A percentile compares a stretch with the other conserved stretches of the same genome.
phyloP scores from a whole-genome alignment of 2,888 invertebrate species.

The Aspidiotus rigidus region DNA sequence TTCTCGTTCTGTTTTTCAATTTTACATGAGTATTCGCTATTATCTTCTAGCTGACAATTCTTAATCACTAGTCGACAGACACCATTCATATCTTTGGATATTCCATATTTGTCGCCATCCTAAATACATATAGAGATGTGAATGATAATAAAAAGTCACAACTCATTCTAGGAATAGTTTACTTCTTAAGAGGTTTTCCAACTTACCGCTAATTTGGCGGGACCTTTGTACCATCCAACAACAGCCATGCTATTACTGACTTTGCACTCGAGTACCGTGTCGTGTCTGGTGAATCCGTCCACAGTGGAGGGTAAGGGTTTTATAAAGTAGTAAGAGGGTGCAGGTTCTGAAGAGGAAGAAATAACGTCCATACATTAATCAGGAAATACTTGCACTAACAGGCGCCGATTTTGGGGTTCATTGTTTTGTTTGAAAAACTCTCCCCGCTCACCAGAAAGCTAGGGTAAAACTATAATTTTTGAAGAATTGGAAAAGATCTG shows the following conservation, averaged over 20 bases:
- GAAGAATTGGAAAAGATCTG: conserved; percentile 1
- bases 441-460: neutral
- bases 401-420: neutral
- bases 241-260: conserved; percentile 88
- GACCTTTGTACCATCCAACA: conserved; percentile 86
- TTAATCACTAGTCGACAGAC: conserved; percentile 80
- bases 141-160: no score
- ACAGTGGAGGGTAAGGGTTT: conserved; percentile 80
- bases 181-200: no score
- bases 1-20: conserved; percentile 82
- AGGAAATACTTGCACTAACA: neutral
- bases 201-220: conserved; percentile 54
- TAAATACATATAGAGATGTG: conserved; percentile 42
- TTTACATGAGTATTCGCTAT: conserved; percentile 79
- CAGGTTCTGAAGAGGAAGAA: conserved; percentile 58
- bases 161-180: neutral
- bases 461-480: neutral
- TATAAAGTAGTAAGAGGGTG: conserved; percentile 85
- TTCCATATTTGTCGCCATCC: conserved; percentile 71
- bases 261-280: conserved; percentile 81
- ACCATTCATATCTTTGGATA: conserved; percentile 87
- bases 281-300: conserved; percentile 84
- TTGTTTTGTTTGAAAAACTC: neutral
- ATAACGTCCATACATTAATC: neutral
- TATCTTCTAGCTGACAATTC: conserved; percentile 70